Conservation (phyloP, 1,140 invertebrate species). For the Onthophagus taurus region DNA sequence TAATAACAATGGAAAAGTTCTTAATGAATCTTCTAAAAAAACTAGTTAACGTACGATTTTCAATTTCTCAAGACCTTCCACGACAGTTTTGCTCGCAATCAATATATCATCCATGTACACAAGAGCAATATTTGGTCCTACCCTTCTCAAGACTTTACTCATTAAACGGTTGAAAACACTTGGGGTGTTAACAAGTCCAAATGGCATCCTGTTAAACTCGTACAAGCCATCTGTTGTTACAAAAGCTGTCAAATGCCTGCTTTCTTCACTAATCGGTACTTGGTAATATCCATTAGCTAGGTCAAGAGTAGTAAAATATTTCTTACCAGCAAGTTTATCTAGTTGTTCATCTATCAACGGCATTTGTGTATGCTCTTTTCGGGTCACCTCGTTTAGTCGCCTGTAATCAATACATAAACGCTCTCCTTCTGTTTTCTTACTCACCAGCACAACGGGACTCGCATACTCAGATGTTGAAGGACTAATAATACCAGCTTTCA, state of each 20-base stretch:
- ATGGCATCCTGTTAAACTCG: not conserved
- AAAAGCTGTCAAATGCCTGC: not conserved
- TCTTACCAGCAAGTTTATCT: not conserved
- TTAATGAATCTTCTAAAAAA: too few species aligned
- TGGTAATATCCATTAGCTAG: not conserved
- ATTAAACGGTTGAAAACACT: not conserved
- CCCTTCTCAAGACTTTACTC: not conserved
- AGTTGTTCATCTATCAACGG: not conserved
- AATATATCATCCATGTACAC: constrained; percentile 16
- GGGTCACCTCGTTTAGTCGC: not conserved
- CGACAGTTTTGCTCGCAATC: constrained; percentile 16
- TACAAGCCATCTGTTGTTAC: constrained; percentile 4
- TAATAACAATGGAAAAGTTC: too few species aligned
- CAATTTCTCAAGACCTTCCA: constrained; percentile 17
- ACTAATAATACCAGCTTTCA: not conserved
- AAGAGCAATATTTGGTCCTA: constrained; percentile 19
- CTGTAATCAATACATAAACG: not conserved
- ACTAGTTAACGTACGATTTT: too few species aligned
- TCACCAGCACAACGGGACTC: constrained; percentile 3
- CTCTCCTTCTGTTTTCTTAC: not conserved
- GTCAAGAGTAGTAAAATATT: constrained; percentile 7
- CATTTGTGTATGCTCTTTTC: not conserved
- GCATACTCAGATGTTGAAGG: not conserved
- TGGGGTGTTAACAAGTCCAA: constrained; percentile 2
- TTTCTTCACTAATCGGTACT: not conserved